Evolutionary conservation across 2,888 invertebrate species (phyloP).

Genomic region (Notocelia uddmanniana): DNA sequence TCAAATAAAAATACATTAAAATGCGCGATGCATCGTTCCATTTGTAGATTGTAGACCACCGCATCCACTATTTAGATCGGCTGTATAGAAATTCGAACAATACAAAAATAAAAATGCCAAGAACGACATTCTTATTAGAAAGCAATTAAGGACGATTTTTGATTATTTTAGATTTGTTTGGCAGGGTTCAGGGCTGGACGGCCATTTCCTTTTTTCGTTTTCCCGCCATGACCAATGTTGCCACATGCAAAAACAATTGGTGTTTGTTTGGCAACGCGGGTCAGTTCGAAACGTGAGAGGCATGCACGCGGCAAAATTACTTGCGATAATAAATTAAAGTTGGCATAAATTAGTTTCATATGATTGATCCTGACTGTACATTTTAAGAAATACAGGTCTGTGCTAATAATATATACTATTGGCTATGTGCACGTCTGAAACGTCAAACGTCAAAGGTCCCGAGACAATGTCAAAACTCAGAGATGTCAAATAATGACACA

Average conservation of each 20-base stretch:
- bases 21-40: conserved; percentile 48
- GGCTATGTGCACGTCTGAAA: no score
- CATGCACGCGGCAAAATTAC: conserved; percentile 36
- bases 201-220: conserved; percentile 45
- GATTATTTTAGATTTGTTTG: neutral
- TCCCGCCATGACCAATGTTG: conserved; percentile 52
- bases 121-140: neutral
- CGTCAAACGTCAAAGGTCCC: no score
- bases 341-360: conserved; percentile 25
- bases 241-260: conserved; percentile 60
- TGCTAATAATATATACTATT: neutral
- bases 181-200: conserved; percentile 18
- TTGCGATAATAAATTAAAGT: conserved; percentile 35
- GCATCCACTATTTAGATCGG: conserved; percentile 39
- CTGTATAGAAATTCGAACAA: conserved; percentile 32
- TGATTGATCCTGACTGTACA: neutral
- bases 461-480: no score
- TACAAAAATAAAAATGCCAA: conserved; percentile 16
- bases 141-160: neutral
- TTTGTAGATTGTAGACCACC: conserved; percentile 45
- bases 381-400: neutral
- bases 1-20: conserved; percentile 50
- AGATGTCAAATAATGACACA: no score
- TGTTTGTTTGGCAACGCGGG: conserved; percentile 59
- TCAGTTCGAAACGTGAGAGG: conserved; percentile 59